Percentiles rank a stretch among this genome's conserved stretches.
Conservation (phyloP, 2,888 invertebrate species). For the Xiphydria camelus region DNA sequence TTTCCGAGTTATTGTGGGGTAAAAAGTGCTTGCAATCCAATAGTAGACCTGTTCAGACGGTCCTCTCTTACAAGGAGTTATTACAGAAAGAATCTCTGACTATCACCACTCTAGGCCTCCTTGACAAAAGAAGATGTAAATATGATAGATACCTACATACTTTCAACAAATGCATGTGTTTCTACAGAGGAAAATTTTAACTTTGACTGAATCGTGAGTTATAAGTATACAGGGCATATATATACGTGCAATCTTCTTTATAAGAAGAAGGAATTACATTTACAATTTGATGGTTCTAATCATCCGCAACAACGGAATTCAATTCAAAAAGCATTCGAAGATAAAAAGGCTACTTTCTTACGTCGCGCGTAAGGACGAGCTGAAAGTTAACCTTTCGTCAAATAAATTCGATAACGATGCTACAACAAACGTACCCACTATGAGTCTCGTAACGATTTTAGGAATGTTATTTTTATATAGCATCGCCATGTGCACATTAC, state of each 20-base stretch:
- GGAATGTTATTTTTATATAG: conserved; percentile 71
- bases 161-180: conserved; percentile 25
- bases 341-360: conserved; percentile 34
- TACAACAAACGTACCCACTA: conserved; percentile 16
- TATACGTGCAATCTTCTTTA: too few relatives aligned
- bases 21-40: conserved; percentile 69
- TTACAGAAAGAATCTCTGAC: conserved; percentile 63
- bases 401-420: conserved; percentile 6
- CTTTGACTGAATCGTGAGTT: too few relatives aligned
- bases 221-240: too few relatives aligned
- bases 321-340: conserved; percentile 42
- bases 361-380: conserved; percentile 16
- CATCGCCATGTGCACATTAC: conserved; percentile 82
- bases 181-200: conserved; percentile 44
- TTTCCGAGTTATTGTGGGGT: conserved; percentile 83
- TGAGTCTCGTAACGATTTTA: conserved; percentile 35
- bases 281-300: conserved; percentile 46
- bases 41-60: conserved; percentile 73
- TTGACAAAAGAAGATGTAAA: conserved; percentile 61
- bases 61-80: conserved; percentile 68
- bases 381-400: conserved; percentile 11
- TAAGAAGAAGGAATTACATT: too few relatives aligned
- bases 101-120: too few relatives aligned
- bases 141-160: conserved; percentile 13
- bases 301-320: conserved; percentile 49